A percentile compares a stretch with the other conserved stretches of the same genome.
Evolutionary conservation across 2,797 vertebrate genomes (phyloP).

Genomic region (Bradypodion pumilum): DNA sequence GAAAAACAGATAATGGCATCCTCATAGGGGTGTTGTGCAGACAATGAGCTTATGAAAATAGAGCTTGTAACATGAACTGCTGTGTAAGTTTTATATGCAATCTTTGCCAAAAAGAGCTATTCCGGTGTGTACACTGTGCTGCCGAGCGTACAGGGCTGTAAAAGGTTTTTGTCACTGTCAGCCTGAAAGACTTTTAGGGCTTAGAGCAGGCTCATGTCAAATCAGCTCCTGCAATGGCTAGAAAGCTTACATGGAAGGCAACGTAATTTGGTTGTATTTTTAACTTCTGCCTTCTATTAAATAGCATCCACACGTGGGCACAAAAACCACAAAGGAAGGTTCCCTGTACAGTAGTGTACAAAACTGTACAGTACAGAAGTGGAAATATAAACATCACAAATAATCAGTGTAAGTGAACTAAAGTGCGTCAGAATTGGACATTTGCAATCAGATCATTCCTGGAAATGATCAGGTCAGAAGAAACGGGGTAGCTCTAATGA

Average conservation of each 20-base stretch:
- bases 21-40: neutral
- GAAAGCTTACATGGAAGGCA: neutral
- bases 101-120: neutral
- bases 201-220: neutral
- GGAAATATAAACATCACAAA: no score
- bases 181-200: neutral
- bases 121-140: neutral
- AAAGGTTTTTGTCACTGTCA: neutral
- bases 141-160: neutral
- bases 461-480: no score
- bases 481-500: no score
- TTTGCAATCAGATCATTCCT: no score
- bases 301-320: neutral
- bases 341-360: neutral
- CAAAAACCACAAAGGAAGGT: neutral
- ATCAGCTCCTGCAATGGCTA: neutral
- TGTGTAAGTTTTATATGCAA: neutral
- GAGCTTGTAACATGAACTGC: neutral
- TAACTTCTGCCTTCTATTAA: neutral
- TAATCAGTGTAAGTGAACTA: no score
- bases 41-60: conserved; percentile 11
- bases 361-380: no score
- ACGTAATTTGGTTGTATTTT: neutral
- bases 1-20: conserved; percentile 6
- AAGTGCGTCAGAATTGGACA: no score